Evolutionary conservation across 92 coral and sea anemone genomes (phyloP), one percentile per base, ranked within the genome.

Genomic region (Actinernus sp.): DNA sequence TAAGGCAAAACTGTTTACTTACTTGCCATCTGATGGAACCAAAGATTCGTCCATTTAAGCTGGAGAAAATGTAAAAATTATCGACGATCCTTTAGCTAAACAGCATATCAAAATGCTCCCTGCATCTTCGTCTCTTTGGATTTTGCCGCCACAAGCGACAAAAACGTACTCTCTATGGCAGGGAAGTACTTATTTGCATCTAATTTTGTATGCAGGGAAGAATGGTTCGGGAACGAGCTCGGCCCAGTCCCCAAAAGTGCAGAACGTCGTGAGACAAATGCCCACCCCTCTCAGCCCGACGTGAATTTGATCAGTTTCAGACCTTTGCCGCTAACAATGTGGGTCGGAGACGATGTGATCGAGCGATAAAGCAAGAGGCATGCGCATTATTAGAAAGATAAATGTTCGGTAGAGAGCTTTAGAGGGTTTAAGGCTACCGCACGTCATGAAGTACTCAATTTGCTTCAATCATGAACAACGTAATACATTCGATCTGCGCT

Each of bases 111-210:
- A 58, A 28, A 28, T 30, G 64, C 46, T 28, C 47, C 64, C 23
- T 32, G 21, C 32, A 28, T 58, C 64, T 58, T 58, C 64, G 17
- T 28, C 64, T 58, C 26, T 58, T 32, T 28, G 21, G 46, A 58
- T 58, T 32, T 28, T 58, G 46, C 24, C 64, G 64, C 64, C 49
- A n/a, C 32, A 28, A 30, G 5, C 31, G 51, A 60, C 67, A 39
- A 61, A 39, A 61, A 39, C 31, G 52, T 61, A 39, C 68, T 14
- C 29, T 61, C 17, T 24, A 39, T 30, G 68, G 68, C 43, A 40
- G 22, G 26, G 68, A 14, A 41, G 68, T 22, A 36, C 19, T 17
- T 41, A 2, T 61, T 61, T 39, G 30, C 32, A 61, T 56, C 54
- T 1, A 14, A 61, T 39, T 61, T 61, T 25, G 68, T 20, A 61